Conservation (phyloP, 2,888 invertebrate genomes). For the Sepiola atlantica region DNA sequence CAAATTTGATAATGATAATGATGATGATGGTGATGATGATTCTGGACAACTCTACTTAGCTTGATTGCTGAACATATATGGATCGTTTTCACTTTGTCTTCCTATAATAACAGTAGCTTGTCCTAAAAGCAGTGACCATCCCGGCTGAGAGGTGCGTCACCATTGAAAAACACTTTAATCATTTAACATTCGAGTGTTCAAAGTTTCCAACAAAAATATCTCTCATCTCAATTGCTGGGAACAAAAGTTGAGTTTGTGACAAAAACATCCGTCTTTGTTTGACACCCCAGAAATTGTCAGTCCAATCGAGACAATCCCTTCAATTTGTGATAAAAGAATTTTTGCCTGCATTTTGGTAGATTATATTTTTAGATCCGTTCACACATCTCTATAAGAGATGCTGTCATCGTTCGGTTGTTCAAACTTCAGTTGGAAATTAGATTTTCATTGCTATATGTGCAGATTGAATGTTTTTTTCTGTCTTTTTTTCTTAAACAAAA, state of each 20-base stretch:
- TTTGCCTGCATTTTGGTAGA: background rate
- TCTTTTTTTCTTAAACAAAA: no score
- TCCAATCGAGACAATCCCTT: background rate
- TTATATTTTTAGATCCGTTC: background rate
- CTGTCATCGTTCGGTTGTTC: no score
- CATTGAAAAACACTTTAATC: background rate
- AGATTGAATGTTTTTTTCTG: no score
- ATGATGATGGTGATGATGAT: no score
- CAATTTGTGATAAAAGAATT: background rate
- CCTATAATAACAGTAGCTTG: background rate
- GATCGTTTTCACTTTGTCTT: background rate
- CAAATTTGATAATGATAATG: no score
- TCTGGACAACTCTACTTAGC: background rate
- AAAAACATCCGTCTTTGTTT: conserved; percentile 4
- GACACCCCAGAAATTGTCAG: background rate
- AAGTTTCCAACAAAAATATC: background rate
- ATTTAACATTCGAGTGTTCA: background rate
- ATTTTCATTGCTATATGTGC: no score
- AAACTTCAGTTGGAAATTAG: no score
- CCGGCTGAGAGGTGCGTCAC: background rate
- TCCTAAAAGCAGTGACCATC: background rate
- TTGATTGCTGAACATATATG: background rate
- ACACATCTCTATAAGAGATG: no score
- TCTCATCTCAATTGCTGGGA: background rate
- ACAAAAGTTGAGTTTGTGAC: background rate